These are phyloP conservation scores for Onychomys torridus DNA, from an alignment of 2,797 vertebrate genomes.

Conservation along the genomic window DNA sequence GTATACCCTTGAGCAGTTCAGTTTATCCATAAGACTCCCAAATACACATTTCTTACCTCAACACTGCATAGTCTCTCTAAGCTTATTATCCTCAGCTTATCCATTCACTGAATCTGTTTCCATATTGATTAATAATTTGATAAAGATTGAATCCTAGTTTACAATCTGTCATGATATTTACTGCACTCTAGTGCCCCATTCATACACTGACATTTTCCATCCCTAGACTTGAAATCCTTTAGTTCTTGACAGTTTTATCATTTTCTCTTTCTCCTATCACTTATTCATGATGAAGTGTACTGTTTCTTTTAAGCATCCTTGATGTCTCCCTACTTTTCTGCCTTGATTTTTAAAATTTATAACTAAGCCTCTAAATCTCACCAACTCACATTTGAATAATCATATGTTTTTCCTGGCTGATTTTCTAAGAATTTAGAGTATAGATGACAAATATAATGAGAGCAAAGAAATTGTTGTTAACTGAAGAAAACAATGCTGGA, in stretches of 20 bases:
- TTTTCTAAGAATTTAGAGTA: neutral
- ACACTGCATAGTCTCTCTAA: neutral
- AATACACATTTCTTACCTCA: neutral
- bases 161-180: neutral
- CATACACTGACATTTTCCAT: neutral
- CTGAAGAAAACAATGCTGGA: neutral
- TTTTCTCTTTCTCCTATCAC: neutral
- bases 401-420: neutral
- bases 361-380: neutral
- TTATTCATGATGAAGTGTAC: neutral
- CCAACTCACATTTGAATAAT: neutral
- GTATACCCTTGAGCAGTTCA: neutral
- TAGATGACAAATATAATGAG: neutral
- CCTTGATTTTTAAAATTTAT: neutral
- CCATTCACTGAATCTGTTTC: neutral
- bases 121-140: neutral
- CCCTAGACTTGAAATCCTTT: neutral
- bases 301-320: neutral
- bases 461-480: neutral
- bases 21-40: neutral
- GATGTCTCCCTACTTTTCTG: neutral
- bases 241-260: neutral
- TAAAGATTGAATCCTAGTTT: neutral
- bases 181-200: neutral
- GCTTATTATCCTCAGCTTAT: neutral